Evolutionary conservation across 2,797 vertebrate species (phyloP).

Genomic region (Anguilla obscura): DNA sequence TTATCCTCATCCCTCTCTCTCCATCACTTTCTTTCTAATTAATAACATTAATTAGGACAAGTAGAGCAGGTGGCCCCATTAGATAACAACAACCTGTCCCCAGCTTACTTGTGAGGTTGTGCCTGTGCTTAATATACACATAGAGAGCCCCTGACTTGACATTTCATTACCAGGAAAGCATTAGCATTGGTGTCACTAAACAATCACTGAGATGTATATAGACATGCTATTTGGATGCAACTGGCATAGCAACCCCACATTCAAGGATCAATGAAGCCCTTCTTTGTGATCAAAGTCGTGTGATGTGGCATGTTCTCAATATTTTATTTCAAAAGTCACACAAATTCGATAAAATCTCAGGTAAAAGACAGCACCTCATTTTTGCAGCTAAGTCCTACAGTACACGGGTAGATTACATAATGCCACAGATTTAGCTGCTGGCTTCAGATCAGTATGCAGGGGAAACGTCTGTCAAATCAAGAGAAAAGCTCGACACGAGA

Average conservation of each 20-base stretch:
- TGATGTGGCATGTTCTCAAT: slow-evolving; percentile 52
- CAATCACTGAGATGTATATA: background rate
- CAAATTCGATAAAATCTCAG: slow-evolving; percentile 44
- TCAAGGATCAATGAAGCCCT: slow-evolving; percentile 35
- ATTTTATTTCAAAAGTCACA: slow-evolving; percentile 46
- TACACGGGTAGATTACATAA: slow-evolving; percentile 21
- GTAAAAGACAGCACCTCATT: slow-evolving; percentile 35
- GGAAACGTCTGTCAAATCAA: background rate
- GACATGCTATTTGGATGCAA: background rate
- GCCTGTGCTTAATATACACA: background rate
- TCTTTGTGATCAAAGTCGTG: slow-evolving; percentile 47
- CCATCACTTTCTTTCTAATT: slow-evolving; percentile 29
- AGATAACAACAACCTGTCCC: slow-evolving; percentile 13
- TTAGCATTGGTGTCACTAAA: background rate
- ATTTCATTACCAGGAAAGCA: background rate
- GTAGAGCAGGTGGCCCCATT: slow-evolving; percentile 23
- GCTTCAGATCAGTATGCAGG: slow-evolving; percentile 55
- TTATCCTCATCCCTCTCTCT: slow-evolving; percentile 11
- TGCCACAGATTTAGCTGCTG: slow-evolving; percentile 44
- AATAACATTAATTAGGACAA: slow-evolving; percentile 38
- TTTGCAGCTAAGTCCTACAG: slow-evolving; percentile 45
- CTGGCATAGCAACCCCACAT: background rate
- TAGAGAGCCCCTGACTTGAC: background rate
- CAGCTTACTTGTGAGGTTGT: background rate
- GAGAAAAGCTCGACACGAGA: slow-evolving; percentile 38